Evolutionary conservation across 2,888 invertebrate genomes (phyloP).

Genomic region (Drosophila prostipennis): DNA sequence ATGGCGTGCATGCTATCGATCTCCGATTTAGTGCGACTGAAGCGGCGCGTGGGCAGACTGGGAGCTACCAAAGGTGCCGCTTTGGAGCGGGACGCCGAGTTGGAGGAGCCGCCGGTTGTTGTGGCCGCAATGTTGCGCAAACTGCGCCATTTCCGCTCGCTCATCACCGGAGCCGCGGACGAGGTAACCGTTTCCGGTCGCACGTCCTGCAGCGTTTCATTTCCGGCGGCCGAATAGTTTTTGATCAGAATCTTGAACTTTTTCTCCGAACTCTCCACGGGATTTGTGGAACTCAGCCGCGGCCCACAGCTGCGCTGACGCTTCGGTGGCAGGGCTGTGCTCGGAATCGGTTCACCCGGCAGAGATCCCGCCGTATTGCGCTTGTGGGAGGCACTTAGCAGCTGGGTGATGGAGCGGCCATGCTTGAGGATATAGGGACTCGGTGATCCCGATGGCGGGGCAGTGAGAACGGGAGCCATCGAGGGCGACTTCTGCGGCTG

Average conservation of each 20-base stretch:
- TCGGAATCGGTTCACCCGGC: constrained; percentile 23
- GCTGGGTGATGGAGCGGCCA: constrained; percentile 71
- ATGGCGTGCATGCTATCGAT: constrained; percentile 72
- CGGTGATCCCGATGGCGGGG: constrained; percentile 22
- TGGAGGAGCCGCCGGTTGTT: constrained; percentile 6
- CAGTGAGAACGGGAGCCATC: constrained; percentile 1
- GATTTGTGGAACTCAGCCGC: constrained; percentile 49
- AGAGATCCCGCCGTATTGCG: constrained; percentile 42
- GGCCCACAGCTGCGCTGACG: constrained; percentile 82
- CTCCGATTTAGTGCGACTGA: constrained; percentile 67
- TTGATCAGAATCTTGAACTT: constrained; percentile 74
- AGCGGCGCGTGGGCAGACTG: constrained; percentile 48
- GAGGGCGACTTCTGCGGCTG: constrained; percentile 27
- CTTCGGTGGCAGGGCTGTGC: constrained; percentile 53
- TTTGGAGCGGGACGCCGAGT: constrained; percentile 36
- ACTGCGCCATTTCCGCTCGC: constrained; percentile 68
- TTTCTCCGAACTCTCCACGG: constrained; percentile 49
- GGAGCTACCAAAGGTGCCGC: constrained; percentile 4
- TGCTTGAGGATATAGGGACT: constrained; percentile 67
- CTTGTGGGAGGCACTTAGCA: constrained; percentile 59
- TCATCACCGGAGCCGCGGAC: constrained; percentile 51
- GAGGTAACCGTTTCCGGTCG: constrained; percentile 22
- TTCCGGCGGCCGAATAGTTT: constrained; percentile 55
- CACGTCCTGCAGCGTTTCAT: constrained; percentile 46
- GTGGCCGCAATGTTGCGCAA: constrained; percentile 56